A percentile compares a stretch with the other conserved stretches of the same genome.
Conservation (phyloP, 2,797 vertebrate genomes). For the Cygnus olor region DNA sequence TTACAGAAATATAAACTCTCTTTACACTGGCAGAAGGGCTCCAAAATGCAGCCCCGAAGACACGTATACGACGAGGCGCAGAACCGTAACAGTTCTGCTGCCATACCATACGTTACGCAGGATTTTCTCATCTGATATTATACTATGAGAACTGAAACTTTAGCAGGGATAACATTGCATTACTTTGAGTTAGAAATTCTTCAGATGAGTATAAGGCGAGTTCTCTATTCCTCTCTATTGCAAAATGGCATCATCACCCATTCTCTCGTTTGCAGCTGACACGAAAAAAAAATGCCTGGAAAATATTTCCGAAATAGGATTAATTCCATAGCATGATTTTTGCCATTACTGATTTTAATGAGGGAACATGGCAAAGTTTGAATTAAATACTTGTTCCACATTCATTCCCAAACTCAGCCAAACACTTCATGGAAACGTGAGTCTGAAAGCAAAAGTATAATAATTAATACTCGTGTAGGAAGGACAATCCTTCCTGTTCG, state of each 20-base stretch:
- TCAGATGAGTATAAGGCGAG: neutral
- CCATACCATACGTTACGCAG: constrained; percentile 1
- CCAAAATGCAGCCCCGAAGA: constrained; percentile 33
- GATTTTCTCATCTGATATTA: constrained; percentile 53
- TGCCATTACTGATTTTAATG: neutral
- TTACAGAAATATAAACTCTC: constrained; percentile 66
- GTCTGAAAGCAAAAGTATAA: neutral
- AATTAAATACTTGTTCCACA: neutral
- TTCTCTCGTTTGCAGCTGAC: constrained; percentile 43
- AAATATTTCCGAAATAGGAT: constrained; percentile 45
- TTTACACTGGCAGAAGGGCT: neutral
- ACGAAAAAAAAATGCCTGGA: constrained; percentile 41
- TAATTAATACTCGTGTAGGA: neutral
- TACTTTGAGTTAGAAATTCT: constrained; percentile 38
- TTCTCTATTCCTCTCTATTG: neutral
- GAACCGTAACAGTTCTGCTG: constrained; percentile 7
- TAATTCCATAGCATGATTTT: neutral
- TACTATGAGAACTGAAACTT: constrained; percentile 57
- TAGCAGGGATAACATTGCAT: constrained; percentile 7
- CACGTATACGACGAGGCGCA: neutral
- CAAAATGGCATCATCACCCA: constrained; percentile 20
- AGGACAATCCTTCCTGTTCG: neutral
- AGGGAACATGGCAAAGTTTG: fast-evolving
- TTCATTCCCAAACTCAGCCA: neutral
- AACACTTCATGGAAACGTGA: neutral